These are phyloP conservation scores for Syngnathus floridae DNA, from an alignment of 2,113 vertebrate genomes.

Conservation along the genomic window DNA sequence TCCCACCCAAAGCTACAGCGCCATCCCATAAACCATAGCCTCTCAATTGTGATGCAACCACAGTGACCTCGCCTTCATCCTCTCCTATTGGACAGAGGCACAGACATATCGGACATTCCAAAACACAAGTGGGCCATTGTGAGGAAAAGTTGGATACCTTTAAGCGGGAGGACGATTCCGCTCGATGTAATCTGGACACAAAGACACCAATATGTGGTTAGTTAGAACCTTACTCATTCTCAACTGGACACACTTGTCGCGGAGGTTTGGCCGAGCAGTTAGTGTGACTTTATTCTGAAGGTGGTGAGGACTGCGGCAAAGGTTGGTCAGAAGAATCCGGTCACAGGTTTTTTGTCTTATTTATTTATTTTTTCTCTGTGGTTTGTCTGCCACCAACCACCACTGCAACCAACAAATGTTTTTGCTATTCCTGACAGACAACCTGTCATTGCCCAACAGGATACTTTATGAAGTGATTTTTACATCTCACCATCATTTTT, in stretches of 20 bases:
- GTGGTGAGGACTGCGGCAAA: too few relatives aligned
- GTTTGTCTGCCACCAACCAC: too few relatives aligned
- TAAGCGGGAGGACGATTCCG: slow-evolving; percentile 45
- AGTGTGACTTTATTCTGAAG: too few relatives aligned
- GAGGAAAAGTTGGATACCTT: slow-evolving; percentile 38
- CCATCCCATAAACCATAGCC: slow-evolving; percentile 66
- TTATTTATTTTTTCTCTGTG: too few relatives aligned
- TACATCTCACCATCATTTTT: slow-evolving; percentile 45
- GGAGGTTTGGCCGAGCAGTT: too few relatives aligned
- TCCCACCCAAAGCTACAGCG: slow-evolving; percentile 38
- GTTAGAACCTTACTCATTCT: neutral
- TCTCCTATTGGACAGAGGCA: slow-evolving; percentile 7
- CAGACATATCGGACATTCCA: neutral
- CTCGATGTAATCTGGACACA: slow-evolving; percentile 42
- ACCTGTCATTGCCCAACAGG: neutral
- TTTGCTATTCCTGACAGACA: neutral
- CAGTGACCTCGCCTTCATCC: slow-evolving; percentile 28
- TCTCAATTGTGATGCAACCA: slow-evolving; percentile 62
- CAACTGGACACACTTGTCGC: neutral
- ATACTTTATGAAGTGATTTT: neutral
- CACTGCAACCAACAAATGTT: too few relatives aligned
- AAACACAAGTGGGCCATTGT: neutral
- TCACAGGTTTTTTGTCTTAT: too few relatives aligned
- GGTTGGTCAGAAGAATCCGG: too few relatives aligned
- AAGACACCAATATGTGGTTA: neutral